Evolutionary conservation across 2,888 invertebrate genomes (phyloP).

Genomic region (Ceraclea dissimilis): DNA sequence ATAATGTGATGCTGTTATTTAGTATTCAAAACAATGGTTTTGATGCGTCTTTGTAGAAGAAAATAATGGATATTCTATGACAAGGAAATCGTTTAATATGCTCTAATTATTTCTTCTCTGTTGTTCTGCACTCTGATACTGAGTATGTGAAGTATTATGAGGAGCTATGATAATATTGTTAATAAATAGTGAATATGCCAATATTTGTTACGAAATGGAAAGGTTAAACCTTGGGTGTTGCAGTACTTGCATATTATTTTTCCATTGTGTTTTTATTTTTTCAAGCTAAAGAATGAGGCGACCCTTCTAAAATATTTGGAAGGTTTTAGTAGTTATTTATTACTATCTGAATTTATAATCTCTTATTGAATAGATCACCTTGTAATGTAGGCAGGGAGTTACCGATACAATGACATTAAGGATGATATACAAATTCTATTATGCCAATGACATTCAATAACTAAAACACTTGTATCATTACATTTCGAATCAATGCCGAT

Average conservation of each 20-base stretch:
- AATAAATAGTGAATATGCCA: not conserved
- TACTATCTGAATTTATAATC: not conserved
- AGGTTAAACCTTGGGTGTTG: constrained; percentile 15
- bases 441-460: too few relatives aligned
- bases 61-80: constrained; percentile 5
- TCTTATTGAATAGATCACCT: not conserved
- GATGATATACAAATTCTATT: too few relatives aligned
- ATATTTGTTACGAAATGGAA: not conserved
- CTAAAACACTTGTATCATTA: too few relatives aligned
- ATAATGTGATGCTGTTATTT: too few relatives aligned
- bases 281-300: too few relatives aligned
- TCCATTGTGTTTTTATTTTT: constrained; percentile 6
- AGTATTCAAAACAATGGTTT: not conserved
- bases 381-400: too few relatives aligned
- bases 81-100: constrained; percentile 20
- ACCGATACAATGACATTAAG: too few relatives aligned
- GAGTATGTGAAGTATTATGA: not conserved
- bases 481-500: too few relatives aligned
- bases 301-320: too few relatives aligned
- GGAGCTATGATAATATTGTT: not conserved
- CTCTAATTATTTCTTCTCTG: constrained; percentile 19
- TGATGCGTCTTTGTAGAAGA: not conserved
- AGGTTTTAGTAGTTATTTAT: too few relatives aligned
- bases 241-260: constrained; percentile 12
- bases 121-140: not conserved